Evolutionary conservation across 2,888 invertebrate species (phyloP).

Genomic region (Uloborus plumipes): DNA sequence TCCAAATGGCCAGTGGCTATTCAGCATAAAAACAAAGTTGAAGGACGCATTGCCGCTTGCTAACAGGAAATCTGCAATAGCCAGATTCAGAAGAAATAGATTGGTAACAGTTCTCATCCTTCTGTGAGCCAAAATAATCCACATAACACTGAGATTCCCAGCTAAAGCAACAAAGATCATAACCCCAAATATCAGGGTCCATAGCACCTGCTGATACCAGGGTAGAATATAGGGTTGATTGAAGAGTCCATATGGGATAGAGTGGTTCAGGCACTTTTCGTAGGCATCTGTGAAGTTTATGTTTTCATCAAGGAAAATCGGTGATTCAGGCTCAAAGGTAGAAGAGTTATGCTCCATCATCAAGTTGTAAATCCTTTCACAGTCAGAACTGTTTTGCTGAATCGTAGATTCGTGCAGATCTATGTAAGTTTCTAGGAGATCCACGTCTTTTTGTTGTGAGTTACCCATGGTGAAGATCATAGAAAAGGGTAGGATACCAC

Average conservation of each 20-base stretch:
- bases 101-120: slow-evolving; percentile 67
- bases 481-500: no score
- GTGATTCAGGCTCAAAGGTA: neutral
- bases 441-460: slow-evolving; percentile 30
- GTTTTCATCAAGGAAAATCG: no score
- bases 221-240: slow-evolving; percentile 79
- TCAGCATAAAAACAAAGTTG: slow-evolving; percentile 66
- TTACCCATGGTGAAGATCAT: no score
- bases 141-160: slow-evolving; percentile 91
- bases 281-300: slow-evolving; percentile 5
- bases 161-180: slow-evolving; percentile 86
- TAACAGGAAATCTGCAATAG: slow-evolving; percentile 66
- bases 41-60: slow-evolving; percentile 66
- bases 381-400: slow-evolving; percentile 19
- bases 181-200: slow-evolving; percentile 82
- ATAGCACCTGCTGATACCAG: slow-evolving; percentile 83
- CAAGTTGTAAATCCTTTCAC: slow-evolving; percentile 23
- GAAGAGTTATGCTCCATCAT: slow-evolving; percentile 9
- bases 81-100: slow-evolving; percentile 66
- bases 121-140: slow-evolving; percentile 80
- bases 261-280: slow-evolving; percentile 33
- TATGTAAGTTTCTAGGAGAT: slow-evolving; percentile 43
- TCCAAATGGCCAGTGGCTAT: slow-evolving; percentile 67
- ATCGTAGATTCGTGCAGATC: slow-evolving; percentile 11
- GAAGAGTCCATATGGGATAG: slow-evolving; percentile 19